Conservation (phyloP, 2,888 invertebrate species). For the Poecilobothrus nobilitatus region DNA sequence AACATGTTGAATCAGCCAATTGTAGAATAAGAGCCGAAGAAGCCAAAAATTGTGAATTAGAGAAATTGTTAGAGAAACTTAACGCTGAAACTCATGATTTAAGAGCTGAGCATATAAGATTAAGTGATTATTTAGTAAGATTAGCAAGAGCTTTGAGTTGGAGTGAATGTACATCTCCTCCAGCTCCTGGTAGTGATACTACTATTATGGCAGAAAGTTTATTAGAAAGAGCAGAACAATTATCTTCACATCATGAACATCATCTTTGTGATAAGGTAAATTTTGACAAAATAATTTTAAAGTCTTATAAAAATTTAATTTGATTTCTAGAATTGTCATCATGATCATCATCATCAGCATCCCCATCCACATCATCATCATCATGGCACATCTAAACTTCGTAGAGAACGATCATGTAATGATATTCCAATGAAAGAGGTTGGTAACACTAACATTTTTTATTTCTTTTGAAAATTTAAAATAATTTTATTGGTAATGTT, state of each 20-base stretch:
- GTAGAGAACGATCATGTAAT: conserved; percentile 70
- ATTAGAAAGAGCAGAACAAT: conserved; percentile 73
- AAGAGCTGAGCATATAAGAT: conserved; percentile 40
- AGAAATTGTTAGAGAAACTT: conserved; percentile 65
- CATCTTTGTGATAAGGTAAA: conserved; percentile 27
- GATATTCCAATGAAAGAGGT: conserved; percentile 74
- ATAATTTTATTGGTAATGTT: conserved; percentile 14
- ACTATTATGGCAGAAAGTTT: conserved; percentile 60
- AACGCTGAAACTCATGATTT: conserved; percentile 67
- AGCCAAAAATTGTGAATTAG: conserved; percentile 60
- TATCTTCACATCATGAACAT: conserved; percentile 36
- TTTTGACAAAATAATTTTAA: conserved; percentile 19
- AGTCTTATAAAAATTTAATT: conserved; percentile 3
- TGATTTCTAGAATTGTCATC: not conserved
- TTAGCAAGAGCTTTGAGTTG: conserved; percentile 65
- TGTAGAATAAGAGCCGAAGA: conserved; percentile 56
- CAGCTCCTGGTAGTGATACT: conserved; percentile 39
- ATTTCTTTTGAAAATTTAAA: not conserved
- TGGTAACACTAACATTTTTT: conserved; percentile 31
- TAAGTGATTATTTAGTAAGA: conserved; percentile 74
- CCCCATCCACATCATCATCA: conserved; percentile 24
- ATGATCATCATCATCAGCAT: conserved; percentile 8
- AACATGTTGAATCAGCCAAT: conserved; percentile 52
- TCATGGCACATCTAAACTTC: conserved; percentile 50
- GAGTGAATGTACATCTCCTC: conserved; percentile 40